phyloP scores from a whole-genome alignment of 2,113 vertebrate genomes.

The Dolichallabes microphthalmus region DNA sequence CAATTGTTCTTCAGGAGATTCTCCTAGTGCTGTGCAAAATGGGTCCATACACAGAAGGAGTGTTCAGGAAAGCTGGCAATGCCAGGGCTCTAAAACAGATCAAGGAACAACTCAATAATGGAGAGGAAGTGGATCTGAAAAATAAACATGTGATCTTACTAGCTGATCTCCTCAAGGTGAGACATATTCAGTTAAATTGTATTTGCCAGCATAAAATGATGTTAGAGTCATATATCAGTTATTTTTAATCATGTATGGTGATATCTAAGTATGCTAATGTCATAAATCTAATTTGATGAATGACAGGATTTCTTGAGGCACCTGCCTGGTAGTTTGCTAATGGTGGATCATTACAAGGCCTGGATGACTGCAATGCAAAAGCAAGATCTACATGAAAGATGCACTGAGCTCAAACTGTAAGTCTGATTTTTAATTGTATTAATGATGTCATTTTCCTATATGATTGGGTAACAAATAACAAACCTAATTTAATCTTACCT shows the following conservation, averaged over 20 bases:
- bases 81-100: conserved; percentile 78
- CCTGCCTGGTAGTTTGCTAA: conserved; percentile 77
- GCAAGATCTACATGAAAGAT: conserved; percentile 64
- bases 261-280: conserved; percentile 12
- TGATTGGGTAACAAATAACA: not conserved
- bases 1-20: conserved; percentile 69
- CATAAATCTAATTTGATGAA: not conserved
- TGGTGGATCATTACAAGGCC: conserved; percentile 68
- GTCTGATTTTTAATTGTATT: conserved; percentile 44
- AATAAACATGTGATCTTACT: conserved; percentile 73
- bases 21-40: conserved; percentile 71
- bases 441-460: not conserved
- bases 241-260: not conserved
- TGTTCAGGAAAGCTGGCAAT: conserved; percentile 82
- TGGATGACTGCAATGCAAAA: conserved; percentile 80
- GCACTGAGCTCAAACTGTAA: conserved; percentile 77
- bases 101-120: conserved; percentile 77
- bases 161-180: conserved; percentile 81
- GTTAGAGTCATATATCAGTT: not conserved
- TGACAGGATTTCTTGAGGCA: conserved; percentile 81
- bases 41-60: conserved; percentile 76
- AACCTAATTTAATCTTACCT: not conserved
- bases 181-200: not conserved
- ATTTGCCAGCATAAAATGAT: not conserved
- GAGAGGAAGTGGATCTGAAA: conserved; percentile 65